Conservation (phyloP, 2,113 vertebrate genomes). For the Pandion haliaetus region DNA sequence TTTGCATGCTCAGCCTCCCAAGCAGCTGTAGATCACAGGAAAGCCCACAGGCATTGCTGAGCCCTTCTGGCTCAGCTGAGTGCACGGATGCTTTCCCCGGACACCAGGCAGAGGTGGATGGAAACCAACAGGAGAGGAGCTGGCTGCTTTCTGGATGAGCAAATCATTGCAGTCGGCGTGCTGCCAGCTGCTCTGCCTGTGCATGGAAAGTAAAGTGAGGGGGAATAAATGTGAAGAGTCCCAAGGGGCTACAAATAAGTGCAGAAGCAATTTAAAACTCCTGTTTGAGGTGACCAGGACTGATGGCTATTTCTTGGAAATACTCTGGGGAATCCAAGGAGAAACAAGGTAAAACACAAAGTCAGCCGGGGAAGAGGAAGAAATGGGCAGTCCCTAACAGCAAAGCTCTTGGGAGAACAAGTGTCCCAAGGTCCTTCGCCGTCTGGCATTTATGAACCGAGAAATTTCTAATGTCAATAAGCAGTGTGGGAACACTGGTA, state of each 20-base stretch:
- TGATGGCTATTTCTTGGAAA: neutral
- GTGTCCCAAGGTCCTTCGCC: neutral
- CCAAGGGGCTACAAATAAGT: neutral
- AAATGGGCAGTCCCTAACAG: neutral
- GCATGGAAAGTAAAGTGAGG: neutral
- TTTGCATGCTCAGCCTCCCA: neutral
- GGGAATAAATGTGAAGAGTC: neutral
- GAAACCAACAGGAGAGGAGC: neutral
- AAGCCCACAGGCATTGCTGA: neutral
- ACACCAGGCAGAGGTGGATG: neutral
- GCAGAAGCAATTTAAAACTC: neutral
- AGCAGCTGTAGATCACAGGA: neutral
- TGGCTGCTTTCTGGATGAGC: neutral
- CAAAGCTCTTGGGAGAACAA: neutral
- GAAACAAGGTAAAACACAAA: neutral
- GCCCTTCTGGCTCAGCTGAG: neutral
- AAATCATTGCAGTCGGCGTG: accelerated
- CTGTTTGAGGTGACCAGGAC: neutral
- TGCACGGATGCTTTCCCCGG: accelerated
- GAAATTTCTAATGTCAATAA: neutral
- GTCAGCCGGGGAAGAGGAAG: neutral
- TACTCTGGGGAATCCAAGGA: neutral
- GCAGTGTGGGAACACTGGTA: accelerated
- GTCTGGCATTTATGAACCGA: accelerated
- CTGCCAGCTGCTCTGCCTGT: neutral